Evolutionary conservation across 2,888 invertebrate genomes (phyloP).

Genomic region (Cantharis rufa): DNA sequence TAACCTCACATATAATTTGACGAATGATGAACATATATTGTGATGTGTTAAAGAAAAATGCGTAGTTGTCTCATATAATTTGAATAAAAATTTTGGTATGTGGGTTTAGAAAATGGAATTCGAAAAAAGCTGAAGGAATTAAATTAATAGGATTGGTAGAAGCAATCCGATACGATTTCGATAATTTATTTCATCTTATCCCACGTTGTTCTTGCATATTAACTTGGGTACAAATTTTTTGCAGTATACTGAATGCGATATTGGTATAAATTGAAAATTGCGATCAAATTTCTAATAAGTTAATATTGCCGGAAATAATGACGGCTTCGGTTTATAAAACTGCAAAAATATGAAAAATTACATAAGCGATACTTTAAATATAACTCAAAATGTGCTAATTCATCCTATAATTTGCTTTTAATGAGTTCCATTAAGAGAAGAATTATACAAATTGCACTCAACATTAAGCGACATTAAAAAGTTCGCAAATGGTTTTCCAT

Average conservation of each 20-base stretch:
- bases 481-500: not conserved
- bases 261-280: not conserved
- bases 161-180: not conserved
- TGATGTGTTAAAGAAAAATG: not conserved
- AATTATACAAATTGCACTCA: not conserved
- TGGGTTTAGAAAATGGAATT: not conserved
- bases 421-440: not conserved
- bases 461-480: not conserved
- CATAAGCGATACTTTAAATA: not conserved
- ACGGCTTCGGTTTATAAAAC: not conserved
- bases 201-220: not conserved
- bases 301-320: not conserved
- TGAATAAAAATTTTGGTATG: not conserved
- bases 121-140: not conserved
- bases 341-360: not conserved
- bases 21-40: slow-evolving; percentile 1
- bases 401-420: not conserved
- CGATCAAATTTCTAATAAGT: not conserved
- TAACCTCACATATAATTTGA: slow-evolving; percentile 9
- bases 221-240: not conserved
- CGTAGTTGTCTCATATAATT: not conserved
- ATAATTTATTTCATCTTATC: not conserved
- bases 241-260: not conserved
- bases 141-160: not conserved
- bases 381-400: not conserved